Base-by-base conservation (phyloP, 2,888 invertebrate species). In the Tenthredo notha region DNA sequence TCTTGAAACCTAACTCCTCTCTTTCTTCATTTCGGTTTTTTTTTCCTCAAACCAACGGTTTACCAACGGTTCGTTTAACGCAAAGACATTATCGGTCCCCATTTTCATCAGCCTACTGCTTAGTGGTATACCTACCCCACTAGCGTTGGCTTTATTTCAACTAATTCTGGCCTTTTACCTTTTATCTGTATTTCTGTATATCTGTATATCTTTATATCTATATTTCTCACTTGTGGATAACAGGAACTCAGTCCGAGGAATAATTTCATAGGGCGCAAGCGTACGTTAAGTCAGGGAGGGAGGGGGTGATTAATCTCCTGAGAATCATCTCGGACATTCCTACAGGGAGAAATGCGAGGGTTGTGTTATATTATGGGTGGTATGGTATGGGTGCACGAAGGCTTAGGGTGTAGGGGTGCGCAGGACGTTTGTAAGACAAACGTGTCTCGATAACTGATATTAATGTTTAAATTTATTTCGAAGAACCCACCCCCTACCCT, bases 361-460 rank as follows among this genome's bases (percentile, higher is more conserved):
- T 67, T 18, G 33, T 18, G 67, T 67, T 65, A 65, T 12, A 18
- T 15, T 18, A 33, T 18, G 33, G 29, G 50, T 18, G 6, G 77
- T 25, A 25, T 0, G 61, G 75, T 21, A 21, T 0, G 61, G 9
- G 40, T 21, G 10, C 21, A 0, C 21, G 15, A 5, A n/a, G 72
- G 40, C 43, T 40, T 21, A 74, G 25, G 10, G 40, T 21, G 40
- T 37, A 18, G 58, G 58, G 33, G n/a, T n/a, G 80, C 77, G 78
- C 15, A 25, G 61, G 40, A 80, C 40, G 80, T 80, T 21, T 50
- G 47, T 21, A 58, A 40, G 58, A 80, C 80, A 33, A 80, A 80
- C 80, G 77, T 50, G 77, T 77, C 77, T 61, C 58, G 58, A 61
- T 80, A 80, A 80, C 80, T 80, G 80, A 80, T 80, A 80, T 80